A percentile compares a stretch with the other conserved stretches of the same genome.
Evolutionary conservation across 2,797 vertebrate species (phyloP).

Genomic region (Crenichthys baileyi): DNA sequence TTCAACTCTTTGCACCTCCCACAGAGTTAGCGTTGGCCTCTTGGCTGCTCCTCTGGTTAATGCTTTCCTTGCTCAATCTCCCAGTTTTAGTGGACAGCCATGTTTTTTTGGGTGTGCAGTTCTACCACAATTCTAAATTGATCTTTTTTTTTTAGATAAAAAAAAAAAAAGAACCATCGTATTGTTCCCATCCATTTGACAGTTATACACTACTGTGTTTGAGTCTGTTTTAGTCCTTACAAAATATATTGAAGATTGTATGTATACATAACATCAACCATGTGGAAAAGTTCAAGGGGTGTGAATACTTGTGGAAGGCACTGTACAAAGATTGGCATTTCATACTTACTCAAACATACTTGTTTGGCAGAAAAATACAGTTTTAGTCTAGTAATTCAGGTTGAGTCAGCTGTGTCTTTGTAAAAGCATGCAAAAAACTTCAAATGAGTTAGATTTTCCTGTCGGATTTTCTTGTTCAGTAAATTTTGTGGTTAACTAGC

Average conservation of each 20-base stretch:
- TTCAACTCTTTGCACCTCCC: background rate
- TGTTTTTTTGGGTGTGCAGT: too few relatives aligned
- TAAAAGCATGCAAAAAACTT: background rate
- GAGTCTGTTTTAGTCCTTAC: background rate
- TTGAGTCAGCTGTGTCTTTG: background rate
- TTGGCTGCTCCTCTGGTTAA: background rate
- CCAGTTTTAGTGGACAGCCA: too few relatives aligned
- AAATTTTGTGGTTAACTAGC: conserved; percentile 6
- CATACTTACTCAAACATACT: too few relatives aligned
- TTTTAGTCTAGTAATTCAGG: background rate
- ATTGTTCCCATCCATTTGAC: background rate
- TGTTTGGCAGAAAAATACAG: background rate
- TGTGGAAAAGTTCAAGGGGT: background rate
- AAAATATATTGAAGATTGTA: background rate
- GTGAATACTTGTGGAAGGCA: background rate
- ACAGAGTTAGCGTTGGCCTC: background rate
- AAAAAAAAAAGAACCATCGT: background rate
- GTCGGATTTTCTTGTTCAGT: conserved; percentile 18
- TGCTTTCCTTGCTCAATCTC: background rate
- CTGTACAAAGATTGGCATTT: too few relatives aligned
- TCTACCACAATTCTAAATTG: too few relatives aligned
- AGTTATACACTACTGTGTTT: too few relatives aligned
- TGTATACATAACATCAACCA: background rate
- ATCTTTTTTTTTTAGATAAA: background rate
- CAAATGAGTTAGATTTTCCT: background rate